Conservation (phyloP, 2,888 invertebrate species). For the Tholera decimalis region DNA sequence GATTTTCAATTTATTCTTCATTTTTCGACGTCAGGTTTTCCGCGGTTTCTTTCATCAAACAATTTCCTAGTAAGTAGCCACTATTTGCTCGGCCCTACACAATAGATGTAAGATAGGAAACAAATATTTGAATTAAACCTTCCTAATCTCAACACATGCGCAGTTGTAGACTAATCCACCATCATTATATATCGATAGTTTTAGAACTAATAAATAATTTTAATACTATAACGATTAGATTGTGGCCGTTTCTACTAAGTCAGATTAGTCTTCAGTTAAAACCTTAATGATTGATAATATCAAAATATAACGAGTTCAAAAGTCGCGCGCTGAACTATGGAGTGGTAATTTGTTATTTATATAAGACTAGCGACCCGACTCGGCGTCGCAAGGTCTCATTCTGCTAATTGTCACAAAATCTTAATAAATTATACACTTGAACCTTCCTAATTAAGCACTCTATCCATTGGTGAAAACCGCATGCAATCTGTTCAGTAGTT, state of each 20-base stretch:
- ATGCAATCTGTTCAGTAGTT: no score
- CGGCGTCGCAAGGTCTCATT: no score
- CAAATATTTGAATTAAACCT: slow-evolving; percentile 1
- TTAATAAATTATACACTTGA: no score
- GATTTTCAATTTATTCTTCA: no score
- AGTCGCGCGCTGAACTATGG: slow-evolving; percentile 11
- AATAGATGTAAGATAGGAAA: slow-evolving; percentile 9
- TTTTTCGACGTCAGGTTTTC: no score
- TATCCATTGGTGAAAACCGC: no score
- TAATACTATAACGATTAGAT: slow-evolving; percentile 33
- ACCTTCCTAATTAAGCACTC: no score
- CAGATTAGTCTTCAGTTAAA: slow-evolving; percentile 17
- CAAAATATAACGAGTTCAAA: slow-evolving; percentile 12
- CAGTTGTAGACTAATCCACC: slow-evolving; percentile 20
- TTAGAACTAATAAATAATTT: slow-evolving; percentile 30
- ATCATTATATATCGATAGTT: slow-evolving; percentile 27
- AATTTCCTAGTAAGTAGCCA: no score
- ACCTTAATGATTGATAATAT: slow-evolving; percentile 23
- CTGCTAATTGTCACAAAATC: no score
- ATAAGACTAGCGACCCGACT: no score
- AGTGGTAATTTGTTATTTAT: not conserved
- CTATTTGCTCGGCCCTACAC: not conserved
- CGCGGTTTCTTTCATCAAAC: no score
- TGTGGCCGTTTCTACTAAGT: slow-evolving; percentile 1
- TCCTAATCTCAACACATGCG: slow-evolving; percentile 8